Base-by-base conservation (phyloP, 2,888 invertebrate species). In the Corythucha ciliata region DNA sequence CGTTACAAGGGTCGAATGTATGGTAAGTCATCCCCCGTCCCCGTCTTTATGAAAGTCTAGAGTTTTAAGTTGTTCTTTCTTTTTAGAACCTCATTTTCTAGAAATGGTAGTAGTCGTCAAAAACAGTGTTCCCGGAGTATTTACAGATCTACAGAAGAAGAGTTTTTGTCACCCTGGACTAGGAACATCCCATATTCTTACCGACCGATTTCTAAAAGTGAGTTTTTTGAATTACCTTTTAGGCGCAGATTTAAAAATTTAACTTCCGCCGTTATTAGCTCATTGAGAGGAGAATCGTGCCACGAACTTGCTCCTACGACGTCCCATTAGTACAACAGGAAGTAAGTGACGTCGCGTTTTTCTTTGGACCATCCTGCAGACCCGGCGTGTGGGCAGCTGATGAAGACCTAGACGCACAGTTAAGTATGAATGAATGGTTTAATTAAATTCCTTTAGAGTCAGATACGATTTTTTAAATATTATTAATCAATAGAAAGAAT, bases 311-410 rank as follows among this genome's bases (percentile, higher is more conserved):
- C 54, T 67, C 66, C 29, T 62, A 66, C 16, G 67, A 62, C 14
- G 33, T 61, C n/a, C 63, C 66, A 0, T 59, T 59, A 4, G 60
- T 59, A 1, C 76, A 80, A 63, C 65, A 81, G 58, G 80, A 83
- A 57, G 71, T 80, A 20, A 70, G 73, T 34, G 73, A 75, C 2
- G 70, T 84, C 1, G 72, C 70, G 42, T 62, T 66, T 1, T 82
- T 79, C 71, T 86, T 87, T 70, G 72, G 74, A 1, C 69, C 72
- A 1, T 79, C 78, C 54, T 88, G 87, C 68, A 73, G 83, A 42
- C 86, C 86, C 4, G 86, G 86, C 1, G 63, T 68, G 0, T 83
- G 83, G 83, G 74, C 76, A 3, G 62, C 70, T 18, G 76, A 79
- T 56, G 56, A 60, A 0, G 65, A 69, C 0, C 66, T 76, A 1